Evolutionary conservation across 2,888 invertebrate species (phyloP), one percentile per base, ranked within the genome.

Genomic region (Erebia epiphron): DNA sequence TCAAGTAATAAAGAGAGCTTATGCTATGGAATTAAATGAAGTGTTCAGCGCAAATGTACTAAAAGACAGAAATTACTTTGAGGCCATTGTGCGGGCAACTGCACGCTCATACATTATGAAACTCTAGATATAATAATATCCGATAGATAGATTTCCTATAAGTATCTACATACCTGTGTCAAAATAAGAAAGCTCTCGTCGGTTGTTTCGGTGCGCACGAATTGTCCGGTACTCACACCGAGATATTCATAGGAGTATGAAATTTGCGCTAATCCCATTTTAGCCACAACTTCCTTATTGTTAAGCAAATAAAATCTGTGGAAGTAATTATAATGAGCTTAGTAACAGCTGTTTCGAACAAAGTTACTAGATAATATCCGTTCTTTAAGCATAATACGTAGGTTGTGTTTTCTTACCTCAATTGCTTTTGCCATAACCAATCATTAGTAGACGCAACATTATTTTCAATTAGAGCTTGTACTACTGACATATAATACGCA

Each of bases 211-310:
- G 99, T 99, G 82, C 98, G 96, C 8, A 99, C 99, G 78, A 99
- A 95, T 88, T 99, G 99, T 56, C 97, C 96, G 2, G 97, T 96
- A 86, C 98, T 98, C n/a, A 89, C 86, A n/a, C 99, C 99, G 81
- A 99, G 97, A 86, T 99, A 99, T 89, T 99, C 99, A 85, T 98
- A 99, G 0, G 99, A 98, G 88, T 99, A 99, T 41, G 97, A 95
- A 93, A 99, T 98, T 89, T 98, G 96, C 16, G 99, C 98, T 84
- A 98, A 96, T 5, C 98, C 99, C 97, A 99, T 99, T 88, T 95
- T 95, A 69, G 98, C 95, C 1, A 96, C 91, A 14, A 97, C 96
- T 70, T 95, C 94, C 65, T 95, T 95, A 54, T 92, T 90, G 52
- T 88, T 88, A 57, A 93, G 88, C 67, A 95, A 84, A 86, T 97